Evolutionary conservation across 2,797 vertebrate genomes (phyloP).

Genomic region (Oryzias sinensis): DNA sequence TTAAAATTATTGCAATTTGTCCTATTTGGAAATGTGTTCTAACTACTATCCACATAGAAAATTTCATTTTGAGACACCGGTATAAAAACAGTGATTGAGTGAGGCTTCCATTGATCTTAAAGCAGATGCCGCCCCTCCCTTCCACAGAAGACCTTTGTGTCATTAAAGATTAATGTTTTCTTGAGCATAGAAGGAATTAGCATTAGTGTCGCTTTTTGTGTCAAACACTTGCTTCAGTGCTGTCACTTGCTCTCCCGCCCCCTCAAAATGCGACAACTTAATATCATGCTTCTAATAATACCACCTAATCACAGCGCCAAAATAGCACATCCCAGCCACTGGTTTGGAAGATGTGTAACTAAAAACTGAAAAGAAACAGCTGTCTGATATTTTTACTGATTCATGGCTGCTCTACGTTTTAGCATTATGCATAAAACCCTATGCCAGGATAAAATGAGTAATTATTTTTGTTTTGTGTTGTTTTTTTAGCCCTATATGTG

Average conservation of each 20-base stretch:
- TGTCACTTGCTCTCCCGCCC: slow-evolving; percentile 61
- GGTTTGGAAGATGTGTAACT: slow-evolving; percentile 30
- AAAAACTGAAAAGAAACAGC: slow-evolving; percentile 22
- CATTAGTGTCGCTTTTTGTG: slow-evolving; percentile 72
- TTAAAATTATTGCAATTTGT: too few species aligned
- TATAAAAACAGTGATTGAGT: slow-evolving; percentile 21
- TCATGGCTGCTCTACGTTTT: slow-evolving; percentile 29
- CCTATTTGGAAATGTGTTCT: too few species aligned
- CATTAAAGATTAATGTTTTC: slow-evolving; percentile 70
- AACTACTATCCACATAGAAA: too few species aligned
- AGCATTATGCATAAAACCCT: slow-evolving; percentile 10
- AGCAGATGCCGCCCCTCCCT: slow-evolving; percentile 37
- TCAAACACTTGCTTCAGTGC: slow-evolving; percentile 65
- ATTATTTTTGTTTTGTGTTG: too few species aligned
- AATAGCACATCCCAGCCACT: slow-evolving; percentile 47
- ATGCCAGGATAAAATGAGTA: too few species aligned
- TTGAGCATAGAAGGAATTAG: slow-evolving; percentile 64
- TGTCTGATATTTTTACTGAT: slow-evolving; percentile 36
- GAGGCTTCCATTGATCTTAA: slow-evolving; percentile 32
- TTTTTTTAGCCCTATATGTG: too few species aligned
- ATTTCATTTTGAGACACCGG: slow-evolving; percentile 11
- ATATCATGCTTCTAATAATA: slow-evolving; percentile 62
- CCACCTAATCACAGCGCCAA: slow-evolving; percentile 55
- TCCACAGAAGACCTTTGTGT: slow-evolving; percentile 59
- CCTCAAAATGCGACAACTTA: slow-evolving; percentile 60